These are phyloP conservation scores for Ptilodon capucinus DNA, from an alignment of 2,888 invertebrate species.

Conservation along the genomic window DNA sequence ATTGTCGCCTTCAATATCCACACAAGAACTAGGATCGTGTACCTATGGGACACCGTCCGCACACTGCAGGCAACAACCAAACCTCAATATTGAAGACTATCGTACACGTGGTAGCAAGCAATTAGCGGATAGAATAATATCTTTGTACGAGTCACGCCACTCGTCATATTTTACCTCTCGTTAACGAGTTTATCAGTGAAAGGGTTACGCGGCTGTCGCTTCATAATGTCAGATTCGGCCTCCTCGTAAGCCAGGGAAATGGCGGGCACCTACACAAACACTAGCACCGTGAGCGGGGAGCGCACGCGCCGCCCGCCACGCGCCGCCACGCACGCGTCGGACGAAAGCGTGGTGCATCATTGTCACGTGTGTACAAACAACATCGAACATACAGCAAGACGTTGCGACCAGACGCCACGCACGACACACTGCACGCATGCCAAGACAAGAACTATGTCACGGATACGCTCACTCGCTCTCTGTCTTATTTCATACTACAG, in stretches of 20 bases:
- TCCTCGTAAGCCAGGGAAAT: conserved; percentile 99
- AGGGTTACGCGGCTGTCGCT: conserved; percentile 98
- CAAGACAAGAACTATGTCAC: too few species aligned
- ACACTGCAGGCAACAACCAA: conserved; percentile 77
- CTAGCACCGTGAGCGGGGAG: conserved; percentile 74
- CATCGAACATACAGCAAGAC: conserved; percentile 70
- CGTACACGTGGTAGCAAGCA: conserved; percentile 79
- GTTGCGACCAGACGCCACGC: conserved; percentile 42
- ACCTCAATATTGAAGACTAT: conserved; percentile 73
- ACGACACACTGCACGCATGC: neutral
- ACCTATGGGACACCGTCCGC: conserved; percentile 60
- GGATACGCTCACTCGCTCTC: too few species aligned
- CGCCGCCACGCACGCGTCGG: conserved; percentile 38
- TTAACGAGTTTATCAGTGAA: conserved; percentile 99
- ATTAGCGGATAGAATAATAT: conserved; percentile 78
- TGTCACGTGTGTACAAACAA: conserved; percentile 76
- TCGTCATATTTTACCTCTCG: conserved; percentile 91
- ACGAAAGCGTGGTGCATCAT: conserved; percentile 65
- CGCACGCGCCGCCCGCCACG: conserved; percentile 28
- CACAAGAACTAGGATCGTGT: conserved; percentile 52
- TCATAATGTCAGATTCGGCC: conserved; percentile 99
- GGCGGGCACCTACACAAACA: conserved; percentile 93
- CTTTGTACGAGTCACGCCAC: conserved; percentile 67
- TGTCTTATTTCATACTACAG: too few species aligned
- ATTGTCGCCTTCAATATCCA: conserved; percentile 75